Base-by-base conservation (phyloP, 1,140 invertebrate species). In the Habropoda laboriosa region DNA sequence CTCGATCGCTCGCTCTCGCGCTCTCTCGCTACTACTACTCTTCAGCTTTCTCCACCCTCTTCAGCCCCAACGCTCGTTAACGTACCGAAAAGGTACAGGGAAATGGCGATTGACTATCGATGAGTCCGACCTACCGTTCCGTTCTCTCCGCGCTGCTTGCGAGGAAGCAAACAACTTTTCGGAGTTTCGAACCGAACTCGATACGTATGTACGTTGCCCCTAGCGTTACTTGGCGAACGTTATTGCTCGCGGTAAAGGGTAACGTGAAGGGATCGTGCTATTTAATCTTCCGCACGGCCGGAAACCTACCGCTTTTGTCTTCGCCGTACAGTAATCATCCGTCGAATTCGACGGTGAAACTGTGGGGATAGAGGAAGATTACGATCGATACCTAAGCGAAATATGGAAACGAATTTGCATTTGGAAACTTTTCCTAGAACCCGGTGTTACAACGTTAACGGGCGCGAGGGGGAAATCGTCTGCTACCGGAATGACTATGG, bases 51-150 rank as follows among this genome's bases (percentile, higher is more conserved):
- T 57, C 45, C 38, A n/a, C n/a, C 7, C 32, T 12, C 27, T 51
- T 72, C 67, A 21, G n/a, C n/a, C 6, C 42, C n/a, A 13, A 27
- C 35, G 58, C 45, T 72, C 79, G 55, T 72, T 82, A 86, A 79
- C 60, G 75, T 72, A 66, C 42, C 75, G 51, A 40, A 38, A 80
- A 57, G 38, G 49, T 67, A 42, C 67, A 40, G 24, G n/a, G 61
- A 60, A 82, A 86, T 70, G 66, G 40, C 82, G 75, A 86, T 86
- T 74, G 83, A 86, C 85, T 86, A 82, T 86, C 85, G 85, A 81
- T 66, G 80, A 60, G 67, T 73, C 66, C 51, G 40, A 71, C 27
- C 32, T 38, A 21, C 35, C 12, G 47, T n/a, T n/a, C n/a, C n/a
- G n/a, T n/a, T n/a, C n/a, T n/a, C n/a, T n/a, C n/a, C n/a, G n/a